Conservation (phyloP, 1,140 invertebrate species). For the Heliothis subflexa region DNA sequence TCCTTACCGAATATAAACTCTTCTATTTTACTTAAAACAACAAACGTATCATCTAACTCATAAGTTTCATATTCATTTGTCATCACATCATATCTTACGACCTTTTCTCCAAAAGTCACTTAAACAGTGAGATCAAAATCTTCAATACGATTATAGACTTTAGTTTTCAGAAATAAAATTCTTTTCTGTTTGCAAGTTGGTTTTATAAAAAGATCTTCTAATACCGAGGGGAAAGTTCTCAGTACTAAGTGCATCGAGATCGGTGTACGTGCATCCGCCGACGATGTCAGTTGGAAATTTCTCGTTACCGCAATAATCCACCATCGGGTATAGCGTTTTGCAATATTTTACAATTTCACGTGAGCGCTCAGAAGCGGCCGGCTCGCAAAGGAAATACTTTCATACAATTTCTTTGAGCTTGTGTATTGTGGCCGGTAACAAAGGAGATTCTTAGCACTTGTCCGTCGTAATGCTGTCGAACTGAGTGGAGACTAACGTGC, state of each 20-base stretch:
- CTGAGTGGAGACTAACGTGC: neutral
- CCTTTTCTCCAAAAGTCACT: conserved; percentile 42
- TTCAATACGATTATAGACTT: conserved; percentile 37
- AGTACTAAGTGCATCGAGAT: conserved; percentile 73
- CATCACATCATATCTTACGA: conserved; percentile 14
- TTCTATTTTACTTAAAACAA: conserved; percentile 13
- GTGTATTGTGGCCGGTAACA: conserved; percentile 43
- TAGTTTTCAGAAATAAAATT: conserved; percentile 45
- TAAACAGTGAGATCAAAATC: conserved; percentile 29
- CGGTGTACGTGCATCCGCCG: conserved; percentile 70
- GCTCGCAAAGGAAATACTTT: conserved; percentile 43
- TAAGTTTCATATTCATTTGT: conserved; percentile 25
- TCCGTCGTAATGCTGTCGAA: conserved; percentile 17
- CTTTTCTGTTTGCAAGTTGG: conserved; percentile 17
- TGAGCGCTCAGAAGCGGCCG: conserved; percentile 47
- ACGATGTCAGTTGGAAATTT: conserved; percentile 76
- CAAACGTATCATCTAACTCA: neutral
- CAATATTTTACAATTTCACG: conserved; percentile 68
- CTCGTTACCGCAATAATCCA: conserved; percentile 77
- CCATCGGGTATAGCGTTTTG: conserved; percentile 64
- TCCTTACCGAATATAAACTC: conserved; percentile 39
- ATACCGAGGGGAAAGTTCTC: conserved; percentile 47
- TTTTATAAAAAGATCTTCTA: conserved; percentile 54
- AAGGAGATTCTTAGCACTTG: conserved; percentile 40
- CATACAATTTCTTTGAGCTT: conserved; percentile 42